Base-by-base conservation (phyloP, 2,113 vertebrate species). In the Ceratotherium simum region DNA sequence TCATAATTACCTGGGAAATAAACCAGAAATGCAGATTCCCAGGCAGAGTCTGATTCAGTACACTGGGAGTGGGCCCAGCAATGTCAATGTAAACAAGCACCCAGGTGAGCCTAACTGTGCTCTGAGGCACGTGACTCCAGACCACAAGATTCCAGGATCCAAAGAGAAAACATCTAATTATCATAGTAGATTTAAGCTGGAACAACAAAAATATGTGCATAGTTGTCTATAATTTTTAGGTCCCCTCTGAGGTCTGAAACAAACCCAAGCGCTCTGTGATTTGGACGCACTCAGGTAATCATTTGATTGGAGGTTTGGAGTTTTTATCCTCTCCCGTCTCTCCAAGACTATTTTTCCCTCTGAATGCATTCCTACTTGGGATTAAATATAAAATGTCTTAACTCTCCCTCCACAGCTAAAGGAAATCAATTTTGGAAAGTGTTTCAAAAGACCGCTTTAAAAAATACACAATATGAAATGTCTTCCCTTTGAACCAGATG, bases 161-260 rank as follows among this genome's bases (percentile, higher is more conserved):
- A 48, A 92, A 84, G 4, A 96, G 83, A 97, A 97, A 98, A 96
- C 90, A 94, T 92, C 92, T 96, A 96, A 97, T 94, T 97, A 90
- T 95, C 76, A 97, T 70, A 93, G 93, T 54, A 92, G 80, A 96
- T 96, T 78, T 92, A 95, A 87, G 78, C 75, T 88, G 60, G 84
- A 88, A 90, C n/a, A 87, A 96, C 89, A 86, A 95, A 97, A 92
- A 92, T 92, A 94, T 80, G 95, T 64, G 46, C 79, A 91, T 16
- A 48, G 75, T 84, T 96, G 80, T 84, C 90, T 97, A 39, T 92
- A 96, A 95, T 97, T 97, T 95, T 96, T 87, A 91, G 90, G 94
- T 91, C 96, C 72, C 60, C 67, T 94, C 56, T 92, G 95, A 96
- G 95, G 67, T 96, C 94, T 97, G 92, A 96, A 97, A 94, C 75